phyloP scores from a whole-genome alignment of 2,888 invertebrate genomes.

The Parnassius smintheus region DNA sequence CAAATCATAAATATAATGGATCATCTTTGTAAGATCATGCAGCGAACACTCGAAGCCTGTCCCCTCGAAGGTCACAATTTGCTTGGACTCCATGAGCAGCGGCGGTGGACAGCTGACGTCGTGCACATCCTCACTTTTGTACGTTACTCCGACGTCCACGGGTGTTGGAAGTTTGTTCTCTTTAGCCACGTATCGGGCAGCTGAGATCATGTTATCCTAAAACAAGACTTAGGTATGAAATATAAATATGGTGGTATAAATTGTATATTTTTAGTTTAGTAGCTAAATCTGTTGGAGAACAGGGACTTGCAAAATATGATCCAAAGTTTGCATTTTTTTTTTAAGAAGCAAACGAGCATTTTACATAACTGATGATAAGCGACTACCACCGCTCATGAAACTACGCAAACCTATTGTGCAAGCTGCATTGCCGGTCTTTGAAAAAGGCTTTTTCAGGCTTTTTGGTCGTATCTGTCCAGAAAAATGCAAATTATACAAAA shows the following conservation, averaged over 20 bases:
- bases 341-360: neutral
- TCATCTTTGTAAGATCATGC: slow-evolving; percentile 58
- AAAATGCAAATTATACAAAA: too few species aligned
- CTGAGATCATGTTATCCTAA: slow-evolving; percentile 69
- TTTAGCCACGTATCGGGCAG: slow-evolving; percentile 50
- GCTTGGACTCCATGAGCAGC: slow-evolving; percentile 29
- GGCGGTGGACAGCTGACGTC: slow-evolving; percentile 18
- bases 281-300: neutral
- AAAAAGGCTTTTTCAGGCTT: too few species aligned
- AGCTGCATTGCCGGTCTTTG: too few species aligned
- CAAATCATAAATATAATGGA: slow-evolving; percentile 74
- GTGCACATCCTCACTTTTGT: slow-evolving; percentile 40
- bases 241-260: too few species aligned
- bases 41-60: slow-evolving; percentile 53
- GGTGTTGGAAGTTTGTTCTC: slow-evolving; percentile 52
- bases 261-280: too few species aligned
- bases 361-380: neutral
- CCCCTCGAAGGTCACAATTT: slow-evolving; percentile 47
- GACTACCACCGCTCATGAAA: too few species aligned
- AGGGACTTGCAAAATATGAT: neutral
- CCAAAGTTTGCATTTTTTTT: neutral
- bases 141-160: slow-evolving; percentile 49
- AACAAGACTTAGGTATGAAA: slow-evolving; percentile 2
- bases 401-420: too few species aligned
- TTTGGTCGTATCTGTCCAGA: too few species aligned